Base-by-base conservation (phyloP, 1,140 invertebrate species). In the Drosophila asahinai region DNA sequence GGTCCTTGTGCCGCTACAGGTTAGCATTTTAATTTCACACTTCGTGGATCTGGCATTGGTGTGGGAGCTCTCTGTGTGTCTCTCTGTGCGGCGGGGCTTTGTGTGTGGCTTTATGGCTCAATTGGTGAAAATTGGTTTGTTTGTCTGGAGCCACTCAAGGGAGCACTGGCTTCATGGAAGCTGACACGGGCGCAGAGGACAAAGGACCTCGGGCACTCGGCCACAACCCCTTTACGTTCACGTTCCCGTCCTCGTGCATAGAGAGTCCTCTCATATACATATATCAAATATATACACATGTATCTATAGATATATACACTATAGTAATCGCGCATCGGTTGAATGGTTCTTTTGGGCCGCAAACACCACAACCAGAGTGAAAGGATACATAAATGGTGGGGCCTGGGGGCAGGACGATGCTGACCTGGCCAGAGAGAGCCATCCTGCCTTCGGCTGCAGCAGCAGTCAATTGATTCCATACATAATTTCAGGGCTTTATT, bases 11-110 rank as follows among this genome's bases (percentile, higher is more conserved):
- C 54, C 54, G 67, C 70, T 73, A 73, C 67, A 73, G 70, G 70
- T 80, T 81, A 70, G 79, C 72, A 77, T 73, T 82, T 78, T 73
- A 82, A 78, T 83, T 78, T 74, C 48, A 82, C 80, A 77, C 79
- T 66, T 65, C 51, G 52, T 73, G 74, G 79, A 58, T 66, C 17
- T 49, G 45, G 43, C 45, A 49, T 30, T 33, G 75, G 45, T 66
- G 73, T 66, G 54, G 40, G 38, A 19, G 33, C 33, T 15, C 43
- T 48, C 51, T 62, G 54, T 42, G 62, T n/a, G 17, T 43, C 5
- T 38, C 30, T 38, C 36, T 36, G 11, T 33, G 33, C 3, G 33
- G 33, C 9, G 33, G 33, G 2, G 33, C 62, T 40, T 51, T 52
- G 49, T 70, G 75, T 71, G 65, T 57, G 75, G 66, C 75, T 70